Percentiles rank a stretch among this genome's conserved stretches.
phyloP scores from a whole-genome alignment of 1,140 invertebrate species.

The Aradophagus sp. region DNA sequence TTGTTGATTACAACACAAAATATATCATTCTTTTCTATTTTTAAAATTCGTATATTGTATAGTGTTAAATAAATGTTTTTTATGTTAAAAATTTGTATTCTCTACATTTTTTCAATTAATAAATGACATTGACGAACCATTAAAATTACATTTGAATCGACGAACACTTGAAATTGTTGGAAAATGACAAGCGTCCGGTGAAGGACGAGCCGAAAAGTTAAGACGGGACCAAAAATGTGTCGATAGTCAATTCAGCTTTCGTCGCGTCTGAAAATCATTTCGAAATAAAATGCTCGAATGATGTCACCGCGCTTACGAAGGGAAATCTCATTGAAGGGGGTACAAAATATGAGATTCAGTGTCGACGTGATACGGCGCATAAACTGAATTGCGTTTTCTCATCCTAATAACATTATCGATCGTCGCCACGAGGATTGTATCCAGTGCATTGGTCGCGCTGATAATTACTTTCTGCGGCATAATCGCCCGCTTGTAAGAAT shows the following conservation, averaged over 20 bases:
- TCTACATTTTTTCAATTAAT: too few relatives aligned
- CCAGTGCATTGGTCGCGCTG: neutral
- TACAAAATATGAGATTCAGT: slow-evolving; percentile 42
- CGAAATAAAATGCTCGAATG: slow-evolving; percentile 33
- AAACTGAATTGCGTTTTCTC: slow-evolving; percentile 40
- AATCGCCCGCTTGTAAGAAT: slow-evolving; percentile 9
- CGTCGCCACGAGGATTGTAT: slow-evolving; percentile 1
- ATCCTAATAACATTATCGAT: slow-evolving; percentile 41
- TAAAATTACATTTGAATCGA: too few relatives aligned
- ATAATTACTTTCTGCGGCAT: neutral
- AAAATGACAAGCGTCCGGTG: too few relatives aligned
- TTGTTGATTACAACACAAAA: too few relatives aligned
- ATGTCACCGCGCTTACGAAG: slow-evolving; percentile 43
- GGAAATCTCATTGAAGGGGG: slow-evolving; percentile 48
- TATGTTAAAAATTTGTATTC: too few relatives aligned
- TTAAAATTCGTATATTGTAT: too few relatives aligned
- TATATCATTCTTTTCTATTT: too few relatives aligned
- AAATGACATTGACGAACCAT: too few relatives aligned
- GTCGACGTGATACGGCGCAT: slow-evolving; percentile 25
- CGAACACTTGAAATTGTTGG: too few relatives aligned
- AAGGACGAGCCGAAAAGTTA: too few relatives aligned
- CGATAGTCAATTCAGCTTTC: slow-evolving; percentile 23
- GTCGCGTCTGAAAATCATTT: slow-evolving; percentile 34
- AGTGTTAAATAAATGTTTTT: too few relatives aligned
- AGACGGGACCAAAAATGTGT: too few relatives aligned